Percentiles rank a stretch among this genome's conserved stretches.
phyloP scores from a whole-genome alignment of 1,140 invertebrate genomes.

The Trichonephila inaurata region DNA sequence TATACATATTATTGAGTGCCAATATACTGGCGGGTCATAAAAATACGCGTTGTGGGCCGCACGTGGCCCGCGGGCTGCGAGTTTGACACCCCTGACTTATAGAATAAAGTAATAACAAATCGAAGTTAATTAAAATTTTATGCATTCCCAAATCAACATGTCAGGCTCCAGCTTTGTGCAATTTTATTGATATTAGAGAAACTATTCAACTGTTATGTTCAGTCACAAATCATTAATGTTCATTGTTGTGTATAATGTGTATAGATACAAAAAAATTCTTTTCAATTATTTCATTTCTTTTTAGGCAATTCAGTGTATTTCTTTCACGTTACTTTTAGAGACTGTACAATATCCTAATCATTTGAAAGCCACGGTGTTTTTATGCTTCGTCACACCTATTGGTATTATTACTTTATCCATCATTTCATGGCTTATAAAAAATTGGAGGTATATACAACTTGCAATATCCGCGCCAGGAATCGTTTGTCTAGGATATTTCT shows the following conservation, averaged over 20 bases:
- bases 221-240: not conserved
- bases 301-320: constrained; percentile 79
- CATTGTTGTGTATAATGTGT: not conserved
- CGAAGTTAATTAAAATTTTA: too few relatives aligned
- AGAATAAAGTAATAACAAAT: too few relatives aligned
- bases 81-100: too few relatives aligned
- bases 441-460: constrained; percentile 82
- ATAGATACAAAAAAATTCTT: not conserved
- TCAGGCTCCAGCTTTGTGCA: too few relatives aligned
- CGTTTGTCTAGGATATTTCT: constrained; percentile 81
- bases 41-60: too few relatives aligned
- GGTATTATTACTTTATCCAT: constrained; percentile 81
- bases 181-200: too few relatives aligned
- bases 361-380: constrained; percentile 81
- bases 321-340: constrained; percentile 82
- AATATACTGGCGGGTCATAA: too few relatives aligned
- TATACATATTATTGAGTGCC: too few relatives aligned
- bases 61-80: too few relatives aligned
- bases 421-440: constrained; percentile 81
- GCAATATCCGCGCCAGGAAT: constrained; percentile 81
- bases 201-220: too few relatives aligned
- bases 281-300: constrained; percentile 28
- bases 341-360: constrained; percentile 82
- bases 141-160: too few relatives aligned
- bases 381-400: constrained; percentile 81